Conservation (phyloP, 1,140 invertebrate genomes). For the Sycophaga agraensis region DNA sequence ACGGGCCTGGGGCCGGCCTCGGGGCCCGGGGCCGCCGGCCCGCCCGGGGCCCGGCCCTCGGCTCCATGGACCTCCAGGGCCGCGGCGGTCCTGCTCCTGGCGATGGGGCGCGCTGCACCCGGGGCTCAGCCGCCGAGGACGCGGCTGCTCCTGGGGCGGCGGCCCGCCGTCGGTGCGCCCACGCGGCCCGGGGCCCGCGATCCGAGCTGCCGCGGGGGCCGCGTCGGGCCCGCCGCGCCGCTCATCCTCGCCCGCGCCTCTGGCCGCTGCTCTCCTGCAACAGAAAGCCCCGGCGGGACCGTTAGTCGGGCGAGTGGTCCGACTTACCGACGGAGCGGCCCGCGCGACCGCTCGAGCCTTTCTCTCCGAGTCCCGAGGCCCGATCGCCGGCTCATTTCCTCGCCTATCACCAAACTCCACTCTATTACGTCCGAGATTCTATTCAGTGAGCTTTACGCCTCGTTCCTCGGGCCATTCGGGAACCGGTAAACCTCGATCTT, state of each 20-base stretch:
- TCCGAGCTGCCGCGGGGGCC: no score
- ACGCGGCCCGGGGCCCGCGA: not conserved
- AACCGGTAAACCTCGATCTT: no score
- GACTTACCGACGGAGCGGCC: slow-evolving; percentile 6
- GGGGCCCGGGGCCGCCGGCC: slow-evolving; percentile 50
- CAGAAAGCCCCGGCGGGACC: no score
- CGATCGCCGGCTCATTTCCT: no score
- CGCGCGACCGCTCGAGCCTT: not conserved
- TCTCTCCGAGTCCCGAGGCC: not conserved
- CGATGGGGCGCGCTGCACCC: no score
- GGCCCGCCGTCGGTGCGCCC: not conserved
- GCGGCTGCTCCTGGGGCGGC: not conserved
- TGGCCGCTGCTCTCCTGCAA: not conserved
- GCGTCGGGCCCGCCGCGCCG: not conserved
- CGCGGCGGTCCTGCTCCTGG: no score
- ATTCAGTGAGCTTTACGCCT: no score
- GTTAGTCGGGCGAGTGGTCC: no score
- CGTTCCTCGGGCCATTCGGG: no score
- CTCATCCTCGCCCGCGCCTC: not conserved
- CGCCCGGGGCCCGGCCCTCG: slow-evolving; percentile 51
- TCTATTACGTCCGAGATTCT: no score
- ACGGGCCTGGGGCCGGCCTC: slow-evolving; percentile 54
- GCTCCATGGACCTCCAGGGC: slow-evolving; percentile 46
- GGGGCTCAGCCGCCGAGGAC: no score
- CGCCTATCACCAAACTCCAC: no score